A percentile compares a stretch with the other conserved stretches of the same genome.
These are phyloP conservation scores for Ictalurus furcatus DNA, from an alignment of 2,113 vertebrate genomes.

Conservation along the genomic window DNA sequence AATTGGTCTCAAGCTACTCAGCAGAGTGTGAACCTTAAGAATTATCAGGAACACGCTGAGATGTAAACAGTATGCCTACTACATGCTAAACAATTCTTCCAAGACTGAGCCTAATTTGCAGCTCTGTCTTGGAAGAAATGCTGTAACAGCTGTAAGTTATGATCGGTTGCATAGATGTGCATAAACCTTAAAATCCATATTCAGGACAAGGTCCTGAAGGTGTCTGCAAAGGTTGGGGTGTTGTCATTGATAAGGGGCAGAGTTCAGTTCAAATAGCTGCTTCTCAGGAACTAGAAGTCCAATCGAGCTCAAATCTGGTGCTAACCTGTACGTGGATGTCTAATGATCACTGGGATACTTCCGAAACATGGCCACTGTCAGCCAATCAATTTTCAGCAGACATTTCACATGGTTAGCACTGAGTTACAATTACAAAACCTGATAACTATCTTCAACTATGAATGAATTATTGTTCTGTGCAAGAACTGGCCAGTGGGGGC, in stretches of 20 bases:
- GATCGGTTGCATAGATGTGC: neutral
- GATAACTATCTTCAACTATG: neutral
- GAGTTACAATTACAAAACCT: neutral
- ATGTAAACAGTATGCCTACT: neutral
- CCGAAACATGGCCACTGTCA: neutral
- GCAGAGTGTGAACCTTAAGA: neutral
- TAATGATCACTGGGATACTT: neutral
- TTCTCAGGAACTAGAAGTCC: neutral
- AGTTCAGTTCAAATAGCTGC: neutral
- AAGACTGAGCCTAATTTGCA: neutral
- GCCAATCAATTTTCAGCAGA: neutral
- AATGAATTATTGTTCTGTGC: neutral
- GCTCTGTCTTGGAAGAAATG: too few relatives aligned
- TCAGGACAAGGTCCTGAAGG: neutral
- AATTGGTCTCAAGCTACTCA: neutral
- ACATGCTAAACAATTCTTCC: neutral
- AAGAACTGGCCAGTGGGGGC: neutral
- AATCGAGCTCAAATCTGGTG: neutral
- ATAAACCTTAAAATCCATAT: neutral
- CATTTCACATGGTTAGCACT: neutral
- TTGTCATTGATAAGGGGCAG: neutral
- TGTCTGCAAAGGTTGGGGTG: neutral
- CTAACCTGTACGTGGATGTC: neutral
- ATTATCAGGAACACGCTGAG: neutral
- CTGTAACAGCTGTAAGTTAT: neutral